Evolutionary conservation across 2,113 vertebrate genomes (phyloP), one percentile per base, ranked within the genome.

Genomic region (Phrynocephalus versicolor): DNA sequence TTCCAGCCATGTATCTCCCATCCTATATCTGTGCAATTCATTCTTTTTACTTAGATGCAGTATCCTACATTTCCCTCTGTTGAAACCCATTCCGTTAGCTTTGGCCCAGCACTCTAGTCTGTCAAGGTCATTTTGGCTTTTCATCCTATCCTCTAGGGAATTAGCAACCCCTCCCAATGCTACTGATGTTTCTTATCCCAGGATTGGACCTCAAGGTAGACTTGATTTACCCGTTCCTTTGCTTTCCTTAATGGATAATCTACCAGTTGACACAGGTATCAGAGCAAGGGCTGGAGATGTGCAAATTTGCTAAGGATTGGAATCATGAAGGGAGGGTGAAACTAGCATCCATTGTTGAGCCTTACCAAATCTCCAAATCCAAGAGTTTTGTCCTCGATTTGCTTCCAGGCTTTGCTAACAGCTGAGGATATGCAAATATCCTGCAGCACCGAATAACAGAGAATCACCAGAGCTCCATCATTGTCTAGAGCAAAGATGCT

Each of bases 361-460:
- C 67, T 94, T 96, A 97, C 96, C 94, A 1, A 51, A 23, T 91
- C 83, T 82, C 94, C 94, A 0, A 95, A 96, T 16, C 94, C 94
- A 30, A 95, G 33, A 45, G 51, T n/a, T 77, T 86, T 93, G 35
- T 81, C 89, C 58, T 97, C 96, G 85, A 94, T 21, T 87, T 92
- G 85, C 86, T 87, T 95, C 96, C 96, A 96, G 91, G 94, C 94
- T 80, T 64, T 88, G 79, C 95, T 87, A 6, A 95, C 41, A 55
- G 87, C 87, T 0, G 93, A 93, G 0, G 92, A 85, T 81, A 94
- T n/a, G 60, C 96, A 97, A 75, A 90, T 91, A 83, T 92, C 95
- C 87, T 95, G 90, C 89, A 96, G 73, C 41, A 96, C 67, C 3
- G 92, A 87, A 0, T 93, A 95, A 90, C 96, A 97, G 81, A 96